A percentile compares a stretch with the other conserved stretches of the same genome.
phyloP scores from a whole-genome alignment of 2,113 vertebrate species.

The Nesoenas mayeri region DNA sequence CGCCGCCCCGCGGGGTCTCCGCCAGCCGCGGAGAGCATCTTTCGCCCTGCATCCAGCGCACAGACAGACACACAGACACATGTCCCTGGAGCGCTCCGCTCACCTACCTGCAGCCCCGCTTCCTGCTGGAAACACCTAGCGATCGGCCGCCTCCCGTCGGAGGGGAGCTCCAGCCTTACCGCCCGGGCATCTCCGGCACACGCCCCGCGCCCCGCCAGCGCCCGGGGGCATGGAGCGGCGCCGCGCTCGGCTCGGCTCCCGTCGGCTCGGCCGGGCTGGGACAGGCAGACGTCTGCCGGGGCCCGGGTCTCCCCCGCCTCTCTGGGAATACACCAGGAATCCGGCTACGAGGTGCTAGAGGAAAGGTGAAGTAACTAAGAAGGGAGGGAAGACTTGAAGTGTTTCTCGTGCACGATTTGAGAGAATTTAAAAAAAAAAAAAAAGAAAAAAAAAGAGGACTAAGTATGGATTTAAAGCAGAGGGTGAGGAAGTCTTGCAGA shows the following conservation, averaged over 20 bases:
- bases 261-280: background rate
- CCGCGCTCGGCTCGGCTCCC: background rate
- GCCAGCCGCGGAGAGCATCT: background rate
- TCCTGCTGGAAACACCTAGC: constrained; percentile 76
- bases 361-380: background rate
- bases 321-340: background rate
- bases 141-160: constrained; percentile 71
- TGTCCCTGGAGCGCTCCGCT: background rate
- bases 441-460: background rate
- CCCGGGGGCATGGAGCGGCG: constrained; percentile 58
- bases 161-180: constrained; percentile 71
- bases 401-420: background rate
- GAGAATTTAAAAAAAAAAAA: background rate
- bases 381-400: background rate
- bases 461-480: background rate
- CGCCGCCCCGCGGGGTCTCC: background rate
- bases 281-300: background rate
- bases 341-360: background rate
- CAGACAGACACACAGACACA: background rate
- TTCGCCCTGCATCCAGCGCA: background rate
- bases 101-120: constrained; percentile 79
- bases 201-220: constrained; percentile 72
- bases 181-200: constrained; percentile 78
- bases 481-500: constrained; percentile 3
- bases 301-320: background rate